Percentiles rank a stretch among this genome's conserved stretches.
Evolutionary conservation across 2,888 invertebrate genomes (phyloP).

Genomic region (Malthinus seriepunctatus): DNA sequence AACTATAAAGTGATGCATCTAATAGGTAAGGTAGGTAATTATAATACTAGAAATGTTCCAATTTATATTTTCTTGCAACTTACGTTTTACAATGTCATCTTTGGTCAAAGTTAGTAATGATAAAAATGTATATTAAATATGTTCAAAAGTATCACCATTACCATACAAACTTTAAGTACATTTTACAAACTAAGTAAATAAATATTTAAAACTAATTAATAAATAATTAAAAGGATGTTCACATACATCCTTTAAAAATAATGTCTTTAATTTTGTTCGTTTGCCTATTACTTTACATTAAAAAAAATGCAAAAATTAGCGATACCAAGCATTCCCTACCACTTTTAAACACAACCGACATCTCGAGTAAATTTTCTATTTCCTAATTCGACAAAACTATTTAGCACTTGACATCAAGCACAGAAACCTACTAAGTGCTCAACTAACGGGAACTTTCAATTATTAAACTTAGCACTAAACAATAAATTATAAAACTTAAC

Average conservation of each 20-base stretch:
- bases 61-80: slow-evolving; percentile 1
- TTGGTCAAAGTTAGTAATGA: slow-evolving; percentile 4
- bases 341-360: no score
- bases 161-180: slow-evolving; percentile 21
- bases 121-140: slow-evolving; percentile 2
- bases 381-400: no score
- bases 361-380: no score
- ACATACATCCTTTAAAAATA: no score
- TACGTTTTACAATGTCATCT: not conserved
- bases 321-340: no score
- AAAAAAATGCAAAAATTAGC: no score
- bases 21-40: not conserved
- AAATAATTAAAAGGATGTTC: not conserved
- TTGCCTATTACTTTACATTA: not conserved
- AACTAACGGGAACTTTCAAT: no score
- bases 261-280: not conserved
- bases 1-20: not conserved
- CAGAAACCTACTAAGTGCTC: no score
- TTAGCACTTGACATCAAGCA: no score
- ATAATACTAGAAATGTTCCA: not conserved
- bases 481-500: no score
- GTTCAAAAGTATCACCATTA: slow-evolving; percentile 25
- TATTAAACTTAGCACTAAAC: no score
- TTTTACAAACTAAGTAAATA: not conserved
- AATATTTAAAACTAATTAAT: slow-evolving; percentile 2